phyloP scores from a whole-genome alignment of 2,888 invertebrate species.

The Thumatha senex region DNA sequence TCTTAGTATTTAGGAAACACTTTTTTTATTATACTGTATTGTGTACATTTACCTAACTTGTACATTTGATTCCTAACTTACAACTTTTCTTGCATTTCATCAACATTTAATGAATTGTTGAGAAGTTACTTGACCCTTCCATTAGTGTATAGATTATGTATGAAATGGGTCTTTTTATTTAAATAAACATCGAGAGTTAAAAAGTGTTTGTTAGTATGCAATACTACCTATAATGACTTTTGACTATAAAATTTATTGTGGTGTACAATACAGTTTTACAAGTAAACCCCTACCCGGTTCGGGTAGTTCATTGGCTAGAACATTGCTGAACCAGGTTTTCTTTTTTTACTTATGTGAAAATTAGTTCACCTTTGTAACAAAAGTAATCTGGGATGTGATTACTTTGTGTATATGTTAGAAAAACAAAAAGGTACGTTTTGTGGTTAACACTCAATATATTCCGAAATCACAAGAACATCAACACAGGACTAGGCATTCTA shows the following conservation, averaged over 20 bases:
- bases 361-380: too few relatives aligned
- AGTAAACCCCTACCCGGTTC: too few relatives aligned
- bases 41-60: constrained; percentile 57
- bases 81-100: constrained; percentile 49
- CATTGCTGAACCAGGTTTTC: too few relatives aligned
- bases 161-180: constrained; percentile 64
- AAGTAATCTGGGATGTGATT: too few relatives aligned
- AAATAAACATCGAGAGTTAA: constrained; percentile 63
- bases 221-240: neutral
- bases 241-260: too few relatives aligned
- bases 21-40: constrained; percentile 60
- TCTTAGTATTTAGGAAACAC: constrained; percentile 71
- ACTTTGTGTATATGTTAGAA: neutral
- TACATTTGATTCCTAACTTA: constrained; percentile 60
- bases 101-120: constrained; percentile 61
- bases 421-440: constrained; percentile 39
- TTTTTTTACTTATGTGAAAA: too few relatives aligned
- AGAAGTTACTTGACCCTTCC: constrained; percentile 50
- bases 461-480: constrained; percentile 59
- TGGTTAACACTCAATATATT: constrained; percentile 80
- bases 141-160: constrained; percentile 54
- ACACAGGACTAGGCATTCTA: constrained; percentile 58
- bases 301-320: too few relatives aligned
- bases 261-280: too few relatives aligned
- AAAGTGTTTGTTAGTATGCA: constrained; percentile 20